These are phyloP conservation scores for Drosophila mulleri DNA, from an alignment of 2,888 invertebrate genomes.

Conservation along the genomic window DNA sequence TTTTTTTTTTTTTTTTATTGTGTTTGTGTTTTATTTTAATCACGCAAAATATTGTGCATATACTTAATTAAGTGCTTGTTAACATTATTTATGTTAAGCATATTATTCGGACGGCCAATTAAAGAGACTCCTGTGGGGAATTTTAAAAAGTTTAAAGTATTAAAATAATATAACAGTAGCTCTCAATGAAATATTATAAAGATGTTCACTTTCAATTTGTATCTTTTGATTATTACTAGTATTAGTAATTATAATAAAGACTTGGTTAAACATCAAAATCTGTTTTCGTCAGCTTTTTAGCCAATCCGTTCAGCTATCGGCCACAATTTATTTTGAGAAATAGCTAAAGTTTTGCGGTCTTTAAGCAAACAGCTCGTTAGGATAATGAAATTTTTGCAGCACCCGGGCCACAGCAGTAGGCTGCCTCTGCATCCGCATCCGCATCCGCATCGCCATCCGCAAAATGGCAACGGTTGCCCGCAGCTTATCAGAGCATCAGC, in stretches of 20 bases:
- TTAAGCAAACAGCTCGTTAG: constrained; percentile 73
- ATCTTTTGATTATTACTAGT: too few species aligned
- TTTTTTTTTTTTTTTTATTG: constrained; percentile 23
- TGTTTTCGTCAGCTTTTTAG: not conserved
- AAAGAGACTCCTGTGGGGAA: constrained; percentile 4
- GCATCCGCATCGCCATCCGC: not conserved
- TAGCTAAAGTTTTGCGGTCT: constrained; percentile 56
- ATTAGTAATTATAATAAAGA: constrained; percentile 1
- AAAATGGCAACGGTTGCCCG: constrained; percentile 45
- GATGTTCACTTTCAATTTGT: too few species aligned
- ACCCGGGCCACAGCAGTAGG: not conserved
- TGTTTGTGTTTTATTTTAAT: constrained; percentile 71
- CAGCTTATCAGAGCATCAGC: constrained; percentile 68
- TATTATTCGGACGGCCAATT: constrained; percentile 48
- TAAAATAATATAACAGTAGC: not conserved
- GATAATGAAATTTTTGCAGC: constrained; percentile 71
- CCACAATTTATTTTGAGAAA: constrained; percentile 49
- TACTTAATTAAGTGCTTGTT: constrained; percentile 77
- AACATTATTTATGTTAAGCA: constrained; percentile 68
- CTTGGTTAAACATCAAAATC: constrained; percentile 5
- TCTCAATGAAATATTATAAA: not conserved
- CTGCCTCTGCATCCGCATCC: not conserved
- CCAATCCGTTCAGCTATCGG: constrained; percentile 23
- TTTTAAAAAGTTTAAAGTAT: not conserved
- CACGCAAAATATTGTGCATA: constrained; percentile 73